Percentiles rank a stretch among this genome's conserved stretches.
Conservation (phyloP, 2,888 invertebrate genomes). For the Rhagophthalmus giganteus region DNA sequence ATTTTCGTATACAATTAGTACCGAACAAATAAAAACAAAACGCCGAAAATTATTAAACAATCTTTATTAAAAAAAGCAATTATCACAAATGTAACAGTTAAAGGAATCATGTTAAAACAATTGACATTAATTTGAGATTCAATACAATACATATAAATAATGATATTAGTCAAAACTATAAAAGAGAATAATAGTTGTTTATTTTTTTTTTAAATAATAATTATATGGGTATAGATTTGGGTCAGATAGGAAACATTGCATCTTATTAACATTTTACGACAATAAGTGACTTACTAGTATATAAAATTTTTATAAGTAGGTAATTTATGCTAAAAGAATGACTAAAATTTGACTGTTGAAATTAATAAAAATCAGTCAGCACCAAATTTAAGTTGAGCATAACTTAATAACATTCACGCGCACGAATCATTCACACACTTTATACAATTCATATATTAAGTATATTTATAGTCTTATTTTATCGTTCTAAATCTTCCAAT, state of each 20-base stretch:
- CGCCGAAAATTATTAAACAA: constrained; percentile 50
- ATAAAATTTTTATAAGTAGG: constrained; percentile 4
- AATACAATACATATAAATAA: constrained; percentile 46
- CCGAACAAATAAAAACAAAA: too few relatives aligned
- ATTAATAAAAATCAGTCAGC: constrained; percentile 52
- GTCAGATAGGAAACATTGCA: not conserved
- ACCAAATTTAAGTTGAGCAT: constrained; percentile 44
- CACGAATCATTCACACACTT: constrained; percentile 53
- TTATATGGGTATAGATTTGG: not conserved
- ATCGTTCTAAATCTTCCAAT: constrained; percentile 52
- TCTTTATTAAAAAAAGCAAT: constrained; percentile 57
- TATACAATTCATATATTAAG: constrained; percentile 50
- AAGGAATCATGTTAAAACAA: constrained; percentile 49
- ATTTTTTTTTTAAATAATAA: constrained; percentile 1
- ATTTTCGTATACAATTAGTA: too few relatives aligned
- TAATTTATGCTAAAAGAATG: constrained; percentile 45
- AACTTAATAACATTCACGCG: constrained; percentile 41
- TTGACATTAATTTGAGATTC: constrained; percentile 42
- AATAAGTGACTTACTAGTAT: constrained; percentile 24
- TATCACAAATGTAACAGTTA: constrained; percentile 58
- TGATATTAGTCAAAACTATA: constrained; percentile 43
- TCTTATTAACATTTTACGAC: constrained; percentile 24
- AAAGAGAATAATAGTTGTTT: constrained; percentile 25
- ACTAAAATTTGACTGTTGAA: constrained; percentile 53
- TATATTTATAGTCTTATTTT: constrained; percentile 45